These are phyloP conservation scores for Oedothorax gibbosus DNA, from an alignment of 1,140 invertebrate genomes.

Conservation along the genomic window DNA sequence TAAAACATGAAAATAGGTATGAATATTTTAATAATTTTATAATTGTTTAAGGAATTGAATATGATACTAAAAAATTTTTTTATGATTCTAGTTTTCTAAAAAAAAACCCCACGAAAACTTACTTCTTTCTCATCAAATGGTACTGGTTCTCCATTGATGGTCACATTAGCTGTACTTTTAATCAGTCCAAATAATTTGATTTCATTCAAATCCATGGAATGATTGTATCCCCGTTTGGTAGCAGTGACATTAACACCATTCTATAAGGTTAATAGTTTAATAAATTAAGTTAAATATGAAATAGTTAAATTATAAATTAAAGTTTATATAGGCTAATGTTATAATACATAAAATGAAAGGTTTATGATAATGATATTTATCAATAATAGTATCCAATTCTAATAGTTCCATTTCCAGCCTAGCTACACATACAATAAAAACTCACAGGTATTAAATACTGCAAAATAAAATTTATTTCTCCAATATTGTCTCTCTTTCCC, in stretches of 20 bases:
- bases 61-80: too few relatives aligned
- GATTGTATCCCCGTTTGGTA: neutral
- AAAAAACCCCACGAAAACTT: neutral
- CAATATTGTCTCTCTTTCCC: too few relatives aligned
- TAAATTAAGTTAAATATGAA: neutral
- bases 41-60: too few relatives aligned
- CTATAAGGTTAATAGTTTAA: slow-evolving; percentile 6
- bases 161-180: neutral
- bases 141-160: neutral
- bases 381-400: too few relatives aligned
- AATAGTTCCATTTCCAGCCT: too few relatives aligned
- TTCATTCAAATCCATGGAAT: slow-evolving; percentile 24
- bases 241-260: neutral
- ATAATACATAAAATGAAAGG: neutral
- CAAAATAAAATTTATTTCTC: too few relatives aligned
- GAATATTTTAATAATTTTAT: too few relatives aligned
- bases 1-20: too few relatives aligned
- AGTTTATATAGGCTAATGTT: neutral
- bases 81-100: neutral
- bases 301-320: neutral
- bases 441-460: too few relatives aligned
- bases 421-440: too few relatives aligned
- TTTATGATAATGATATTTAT: neutral
- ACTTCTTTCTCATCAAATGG: neutral
- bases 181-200: slow-evolving; percentile 27